These are phyloP conservation scores for Nudaria mundana DNA, from an alignment of 2,888 invertebrate genomes.

Conservation along the genomic window DNA sequence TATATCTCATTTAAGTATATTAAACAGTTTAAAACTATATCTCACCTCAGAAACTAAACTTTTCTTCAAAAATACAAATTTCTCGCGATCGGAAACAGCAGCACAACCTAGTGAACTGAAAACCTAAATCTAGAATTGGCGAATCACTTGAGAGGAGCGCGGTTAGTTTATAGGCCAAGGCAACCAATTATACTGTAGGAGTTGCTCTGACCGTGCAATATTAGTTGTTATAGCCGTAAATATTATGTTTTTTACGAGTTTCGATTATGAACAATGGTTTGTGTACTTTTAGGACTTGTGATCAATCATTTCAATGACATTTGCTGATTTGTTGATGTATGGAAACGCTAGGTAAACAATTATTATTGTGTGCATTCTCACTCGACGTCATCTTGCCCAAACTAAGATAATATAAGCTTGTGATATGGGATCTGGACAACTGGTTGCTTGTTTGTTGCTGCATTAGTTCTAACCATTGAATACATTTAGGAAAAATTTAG, in stretches of 20 bases:
- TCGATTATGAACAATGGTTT: conserved; percentile 27
- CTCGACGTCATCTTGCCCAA: too few species aligned
- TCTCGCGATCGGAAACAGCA: conserved; percentile 53
- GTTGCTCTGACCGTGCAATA: conserved; percentile 37
- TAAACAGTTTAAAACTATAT: neutral
- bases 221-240: conserved; percentile 28
- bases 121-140: conserved; percentile 80
- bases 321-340: neutral
- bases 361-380: too few species aligned
- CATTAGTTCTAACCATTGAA: too few species aligned
- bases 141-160: conserved; percentile 63
- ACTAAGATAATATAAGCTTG: too few species aligned
- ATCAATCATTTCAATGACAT: conserved; percentile 5
- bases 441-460: too few species aligned
- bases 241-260: conserved; percentile 42
- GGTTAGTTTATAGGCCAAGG: conserved; percentile 74
- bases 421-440: too few species aligned
- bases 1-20: too few species aligned
- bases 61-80: too few species aligned
- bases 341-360: too few species aligned
- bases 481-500: too few species aligned
- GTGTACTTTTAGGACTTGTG: conserved; percentile 14
- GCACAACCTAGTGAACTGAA: conserved; percentile 74
- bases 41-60: neutral
- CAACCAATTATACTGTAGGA: conserved; percentile 60